Base-by-base conservation (phyloP, 2,113 vertebrate genomes). In the Hyaena hyaena region DNA sequence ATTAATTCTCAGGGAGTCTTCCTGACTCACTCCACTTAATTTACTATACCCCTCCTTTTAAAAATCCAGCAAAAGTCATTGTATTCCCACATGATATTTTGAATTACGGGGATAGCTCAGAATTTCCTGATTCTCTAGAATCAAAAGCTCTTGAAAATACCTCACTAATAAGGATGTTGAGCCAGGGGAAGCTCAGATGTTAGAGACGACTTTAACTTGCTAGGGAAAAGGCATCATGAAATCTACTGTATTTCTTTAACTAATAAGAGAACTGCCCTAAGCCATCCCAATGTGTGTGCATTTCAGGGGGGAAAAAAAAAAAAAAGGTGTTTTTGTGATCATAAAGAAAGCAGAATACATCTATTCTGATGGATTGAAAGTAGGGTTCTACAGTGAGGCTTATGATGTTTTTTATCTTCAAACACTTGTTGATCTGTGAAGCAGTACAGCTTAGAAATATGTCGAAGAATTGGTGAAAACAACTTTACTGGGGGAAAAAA, bases 311-410 rank as follows among this genome's bases (percentile, higher is more conserved):
- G n/a, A n/a, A 12, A 66, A 21, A 23, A 48, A 88, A 74, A 16
- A 80, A 91, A 89, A 53, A 94, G 21, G 15, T 2, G 74, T 92
- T 68, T 15, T 48, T 80, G 4, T 80, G 15, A 80, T 90, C 69
- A 7, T 15, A 73, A 83, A 94, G 33, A 73, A 95, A 88, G 53
- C 14, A 86, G 82, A 77, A 4, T 48, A 17, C 74, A 77, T 84
- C 35, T 94, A 31, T 94, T 63, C 81, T 94, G 63, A 88, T 43
- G 10, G 55, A 19, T 88, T 87, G n/a, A 90, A 88, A 93, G 69
- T 33, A 84, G 16, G 68, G 33, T 84, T 92, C 28, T 71, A 68
- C 7, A 82, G 39, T n/a, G 39, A 90, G n/a, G 6, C 21, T 90
- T 50, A 14, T 26, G 66, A 11, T 53, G 45, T 66, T 61, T 68